Evolutionary conservation across 2,888 invertebrate species (phyloP), one percentile per base, ranked within the genome.

Genomic region (Eustalomyia histrio): DNA sequence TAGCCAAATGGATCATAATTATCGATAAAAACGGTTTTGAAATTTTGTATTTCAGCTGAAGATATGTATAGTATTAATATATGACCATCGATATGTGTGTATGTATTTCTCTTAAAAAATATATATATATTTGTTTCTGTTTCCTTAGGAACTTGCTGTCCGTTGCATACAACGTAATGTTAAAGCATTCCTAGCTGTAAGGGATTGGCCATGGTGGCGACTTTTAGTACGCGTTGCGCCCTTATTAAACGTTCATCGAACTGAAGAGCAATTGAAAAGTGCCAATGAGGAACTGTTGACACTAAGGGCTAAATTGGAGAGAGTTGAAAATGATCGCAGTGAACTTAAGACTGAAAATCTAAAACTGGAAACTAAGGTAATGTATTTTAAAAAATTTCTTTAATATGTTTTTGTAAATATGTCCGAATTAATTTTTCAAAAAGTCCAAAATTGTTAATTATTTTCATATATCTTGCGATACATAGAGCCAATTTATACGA

Each of bases 201-300:
- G 97, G 53, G 97, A 97, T 91, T 99, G 99, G 99, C 96, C 97
- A 10, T 99, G 99, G 99, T 99, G 99, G 99, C 92, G 97, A 83
- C 93, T 99, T 83, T 94, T 98, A 90, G 96, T 97, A 79, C 94
- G 97, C 85, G 97, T 99, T 63, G 95, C 96, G 68, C 98, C 98
- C 24, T 92, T 99, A 84, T 92, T 99, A 79, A 97, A 97, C 87
- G 98, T 98, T 9, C 97, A 98, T 90, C 93, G 97, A 82, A 97
- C 97, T 21, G 98, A 98, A 89, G 97, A 98, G 90, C 95, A 97
- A 88, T 93, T 98, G 79, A 95, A 95, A 85, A 87, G 87, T 83
- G 94, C 95, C 78, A 96, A 95, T 95, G 96, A 97, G 88, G 98
- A 98, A 91, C 91, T 98, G 88, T 96, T 97, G 86, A 92, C 94